Evolutionary conservation across 1,140 invertebrate genomes (phyloP).

Genomic region (Caenorhabditis latens): DNA sequence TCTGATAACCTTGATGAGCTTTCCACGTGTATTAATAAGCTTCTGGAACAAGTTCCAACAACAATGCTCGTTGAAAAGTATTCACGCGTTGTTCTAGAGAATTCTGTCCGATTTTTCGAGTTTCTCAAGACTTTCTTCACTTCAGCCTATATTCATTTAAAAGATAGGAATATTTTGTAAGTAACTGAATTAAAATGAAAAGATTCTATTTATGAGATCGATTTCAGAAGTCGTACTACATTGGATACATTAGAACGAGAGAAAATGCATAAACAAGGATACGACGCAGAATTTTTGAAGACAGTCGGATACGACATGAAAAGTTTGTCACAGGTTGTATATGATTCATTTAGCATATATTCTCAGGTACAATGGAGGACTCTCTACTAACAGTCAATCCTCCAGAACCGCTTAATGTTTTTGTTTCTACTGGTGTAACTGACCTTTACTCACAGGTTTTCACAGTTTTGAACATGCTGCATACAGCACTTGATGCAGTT

Average conservation of each 20-base stretch:
- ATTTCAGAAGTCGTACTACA: background rate
- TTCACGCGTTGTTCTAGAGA: slow-evolving; percentile 24
- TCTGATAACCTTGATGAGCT: background rate
- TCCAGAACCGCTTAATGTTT: slow-evolving; percentile 21
- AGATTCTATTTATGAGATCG: background rate
- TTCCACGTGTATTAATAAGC: background rate
- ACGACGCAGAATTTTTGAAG: slow-evolving; percentile 21
- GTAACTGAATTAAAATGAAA: background rate
- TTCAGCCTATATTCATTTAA: slow-evolving; percentile 32
- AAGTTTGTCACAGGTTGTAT: background rate
- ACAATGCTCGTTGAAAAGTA: slow-evolving; percentile 34
- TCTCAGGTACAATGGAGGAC: slow-evolving; percentile 21
- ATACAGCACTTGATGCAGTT: slow-evolving; percentile 13
- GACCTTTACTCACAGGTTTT: slow-evolving; percentile 35
- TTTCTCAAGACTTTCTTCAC: slow-evolving; percentile 27
- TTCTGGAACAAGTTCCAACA: slow-evolving; percentile 12
- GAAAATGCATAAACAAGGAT: slow-evolving; percentile 3
- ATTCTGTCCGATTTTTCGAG: slow-evolving; percentile 7
- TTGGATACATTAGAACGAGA: slow-evolving; percentile 6
- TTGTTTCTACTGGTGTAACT: background rate
- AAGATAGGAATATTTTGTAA: background rate
- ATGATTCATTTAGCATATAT: background rate
- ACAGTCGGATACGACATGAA: slow-evolving; percentile 10
- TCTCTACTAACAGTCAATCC: slow-evolving; percentile 9
- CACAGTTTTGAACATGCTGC: slow-evolving; percentile 21